phyloP scores from a whole-genome alignment of 2,797 vertebrate species.

The Pseudocheirus occidentalis region DNA sequence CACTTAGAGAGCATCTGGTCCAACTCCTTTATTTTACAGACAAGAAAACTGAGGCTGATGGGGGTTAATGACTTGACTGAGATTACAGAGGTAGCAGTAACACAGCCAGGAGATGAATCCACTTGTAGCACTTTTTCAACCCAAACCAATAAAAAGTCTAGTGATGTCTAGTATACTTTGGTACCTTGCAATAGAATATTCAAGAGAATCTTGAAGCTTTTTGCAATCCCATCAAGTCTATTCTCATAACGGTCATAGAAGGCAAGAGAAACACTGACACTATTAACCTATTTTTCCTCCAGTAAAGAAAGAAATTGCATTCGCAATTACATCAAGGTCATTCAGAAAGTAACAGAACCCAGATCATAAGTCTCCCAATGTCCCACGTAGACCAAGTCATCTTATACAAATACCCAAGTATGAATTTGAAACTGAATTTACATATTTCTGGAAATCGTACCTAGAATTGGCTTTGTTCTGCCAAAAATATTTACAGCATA shows the following conservation, averaged over 20 bases:
- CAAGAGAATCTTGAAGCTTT: not conserved
- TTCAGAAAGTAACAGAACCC: not conserved
- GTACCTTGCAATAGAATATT: not conserved
- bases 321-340: not conserved
- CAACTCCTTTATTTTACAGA: not conserved
- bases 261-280: not conserved
- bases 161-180: not conserved
- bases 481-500: not conserved
- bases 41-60: not conserved
- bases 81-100: not conserved
- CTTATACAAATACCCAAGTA: not conserved
- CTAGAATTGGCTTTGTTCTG: not conserved
- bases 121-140: not conserved
- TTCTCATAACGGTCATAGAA: not conserved
- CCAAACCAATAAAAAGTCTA: not conserved
- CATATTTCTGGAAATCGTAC: conserved; percentile 5
- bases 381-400: not conserved
- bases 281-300: not conserved
- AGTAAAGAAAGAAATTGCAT: not conserved
- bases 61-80: not conserved
- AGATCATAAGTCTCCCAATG: not conserved
- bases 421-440: not conserved
- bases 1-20: not conserved
- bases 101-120: not conserved
- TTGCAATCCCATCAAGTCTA: not conserved